A percentile compares a stretch with the other conserved stretches of the same genome.
These are phyloP conservation scores for Sigmodon hispidus DNA, from an alignment of 2,113 vertebrate genomes.

Conservation along the genomic window DNA sequence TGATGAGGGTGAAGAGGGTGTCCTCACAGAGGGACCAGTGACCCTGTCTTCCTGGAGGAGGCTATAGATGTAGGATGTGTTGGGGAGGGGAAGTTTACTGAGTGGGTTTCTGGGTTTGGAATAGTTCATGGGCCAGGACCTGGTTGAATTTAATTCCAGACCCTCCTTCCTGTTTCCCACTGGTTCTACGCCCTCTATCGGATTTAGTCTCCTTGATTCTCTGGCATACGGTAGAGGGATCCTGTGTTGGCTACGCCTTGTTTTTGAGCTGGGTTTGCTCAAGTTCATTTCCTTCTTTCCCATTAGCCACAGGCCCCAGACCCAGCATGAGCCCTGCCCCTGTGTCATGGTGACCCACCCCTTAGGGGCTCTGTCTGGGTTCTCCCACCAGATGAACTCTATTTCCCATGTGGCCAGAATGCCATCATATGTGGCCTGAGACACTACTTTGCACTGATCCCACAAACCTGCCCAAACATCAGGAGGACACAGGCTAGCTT, in stretches of 20 bases:
- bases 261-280: not conserved
- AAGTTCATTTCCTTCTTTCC: not conserved
- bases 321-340: not conserved
- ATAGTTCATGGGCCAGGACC: not conserved
- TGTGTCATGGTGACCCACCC: not conserved
- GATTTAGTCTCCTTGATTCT: not conserved
- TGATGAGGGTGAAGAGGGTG: fast-evolving
- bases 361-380: not conserved
- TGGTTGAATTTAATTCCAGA: not conserved
- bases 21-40: not conserved
- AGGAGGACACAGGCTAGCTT: not conserved
- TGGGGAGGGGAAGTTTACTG: not conserved
- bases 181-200: not conserved
- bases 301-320: not conserved
- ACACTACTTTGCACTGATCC: fast-evolving
- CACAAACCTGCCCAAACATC: not conserved
- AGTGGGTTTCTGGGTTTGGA: not conserved
- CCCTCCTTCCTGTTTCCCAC: not conserved
- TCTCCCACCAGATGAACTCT: not conserved
- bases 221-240: not conserved
- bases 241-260: not conserved
- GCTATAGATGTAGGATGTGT: not conserved
- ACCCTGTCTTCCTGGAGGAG: not conserved
- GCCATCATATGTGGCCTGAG: not conserved
- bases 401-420: not conserved